Conservation (phyloP, 2,888 invertebrate species). For the Agapostemon virescens region DNA sequence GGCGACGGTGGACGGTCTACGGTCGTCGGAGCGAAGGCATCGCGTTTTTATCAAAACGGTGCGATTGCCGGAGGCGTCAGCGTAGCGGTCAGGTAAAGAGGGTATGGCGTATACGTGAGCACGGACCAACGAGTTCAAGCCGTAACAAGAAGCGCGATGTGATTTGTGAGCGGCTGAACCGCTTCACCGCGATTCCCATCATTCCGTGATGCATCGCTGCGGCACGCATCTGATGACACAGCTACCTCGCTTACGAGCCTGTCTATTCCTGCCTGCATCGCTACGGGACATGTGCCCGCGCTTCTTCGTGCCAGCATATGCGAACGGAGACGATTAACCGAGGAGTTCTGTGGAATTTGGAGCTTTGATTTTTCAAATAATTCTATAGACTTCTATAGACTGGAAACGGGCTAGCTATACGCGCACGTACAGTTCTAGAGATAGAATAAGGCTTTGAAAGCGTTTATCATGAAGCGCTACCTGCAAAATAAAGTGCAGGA, state of each 20-base stretch:
- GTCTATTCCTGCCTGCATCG: constrained; percentile 16
- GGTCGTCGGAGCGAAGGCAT: constrained; percentile 16
- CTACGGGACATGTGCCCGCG: not conserved
- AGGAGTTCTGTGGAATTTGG: not conserved
- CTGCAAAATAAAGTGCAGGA: no score
- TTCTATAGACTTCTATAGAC: not conserved
- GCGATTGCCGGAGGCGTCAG: constrained; percentile 35
- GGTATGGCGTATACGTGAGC: constrained; percentile 17
- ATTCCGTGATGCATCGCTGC: constrained; percentile 78
- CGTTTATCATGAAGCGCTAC: no score
- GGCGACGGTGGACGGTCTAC: constrained; percentile 25
- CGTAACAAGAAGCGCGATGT: constrained; percentile 61
- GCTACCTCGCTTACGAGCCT: constrained; percentile 52
- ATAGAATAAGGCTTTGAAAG: no score
- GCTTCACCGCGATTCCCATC: constrained; percentile 74
- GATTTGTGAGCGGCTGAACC: constrained; percentile 74
- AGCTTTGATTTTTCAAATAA: not conserved
- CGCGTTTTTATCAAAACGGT: constrained; percentile 46
- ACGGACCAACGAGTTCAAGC: constrained; percentile 19
- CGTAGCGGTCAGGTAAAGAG: constrained; percentile 28
- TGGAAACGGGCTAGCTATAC: no score
- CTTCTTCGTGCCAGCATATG: constrained; percentile 1
- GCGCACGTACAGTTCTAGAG: no score
- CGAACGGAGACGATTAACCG: not conserved
- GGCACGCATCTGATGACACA: constrained; percentile 76